Conservation (phyloP, 1,140 invertebrate genomes). For the Trichogramma pretiosum region DNA sequence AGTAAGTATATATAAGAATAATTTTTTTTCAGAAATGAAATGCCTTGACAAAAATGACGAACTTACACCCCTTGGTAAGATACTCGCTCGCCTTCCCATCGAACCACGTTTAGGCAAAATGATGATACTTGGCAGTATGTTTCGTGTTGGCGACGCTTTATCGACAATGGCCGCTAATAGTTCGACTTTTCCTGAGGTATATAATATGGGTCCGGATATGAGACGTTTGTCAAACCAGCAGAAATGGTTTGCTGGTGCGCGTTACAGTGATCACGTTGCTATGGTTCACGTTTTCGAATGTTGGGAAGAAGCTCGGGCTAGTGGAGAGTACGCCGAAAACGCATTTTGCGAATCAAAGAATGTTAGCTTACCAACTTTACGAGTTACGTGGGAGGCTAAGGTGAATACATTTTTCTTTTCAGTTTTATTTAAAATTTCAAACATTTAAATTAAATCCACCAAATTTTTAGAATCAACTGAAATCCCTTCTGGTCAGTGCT, state of each 20-base stretch:
- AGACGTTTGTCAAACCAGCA: constrained; percentile 67
- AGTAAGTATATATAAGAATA: background rate
- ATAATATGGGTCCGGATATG: constrained; percentile 54
- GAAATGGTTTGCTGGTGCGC: constrained; percentile 70
- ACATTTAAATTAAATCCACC: background rate
- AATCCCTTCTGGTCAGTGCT: constrained; percentile 67
- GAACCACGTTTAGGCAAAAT: constrained; percentile 91
- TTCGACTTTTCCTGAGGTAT: constrained; percentile 86
- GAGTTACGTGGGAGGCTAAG: constrained; percentile 87
- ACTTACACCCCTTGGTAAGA: constrained; percentile 80
- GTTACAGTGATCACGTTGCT: constrained; percentile 90
- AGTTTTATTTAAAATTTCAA: background rate
- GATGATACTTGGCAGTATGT: constrained; percentile 82
- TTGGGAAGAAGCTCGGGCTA: constrained; percentile 71
- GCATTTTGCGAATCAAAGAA: constrained; percentile 86
- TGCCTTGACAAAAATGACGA: constrained; percentile 78
- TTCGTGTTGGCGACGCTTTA: constrained; percentile 79
- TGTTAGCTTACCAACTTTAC: constrained; percentile 76
- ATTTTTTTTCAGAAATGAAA: constrained; percentile 71
- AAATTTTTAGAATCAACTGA: constrained; percentile 64
- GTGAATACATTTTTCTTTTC: constrained; percentile 30
- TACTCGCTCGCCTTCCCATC: constrained; percentile 85
- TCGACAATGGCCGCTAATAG: constrained; percentile 91
- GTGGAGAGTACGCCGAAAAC: constrained; percentile 72
- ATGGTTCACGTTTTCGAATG: constrained; percentile 86